Percentiles rank a stretch among this genome's conserved stretches.
Conservation (phyloP, 2,888 invertebrate species). For the Ptilodon capucinus region DNA sequence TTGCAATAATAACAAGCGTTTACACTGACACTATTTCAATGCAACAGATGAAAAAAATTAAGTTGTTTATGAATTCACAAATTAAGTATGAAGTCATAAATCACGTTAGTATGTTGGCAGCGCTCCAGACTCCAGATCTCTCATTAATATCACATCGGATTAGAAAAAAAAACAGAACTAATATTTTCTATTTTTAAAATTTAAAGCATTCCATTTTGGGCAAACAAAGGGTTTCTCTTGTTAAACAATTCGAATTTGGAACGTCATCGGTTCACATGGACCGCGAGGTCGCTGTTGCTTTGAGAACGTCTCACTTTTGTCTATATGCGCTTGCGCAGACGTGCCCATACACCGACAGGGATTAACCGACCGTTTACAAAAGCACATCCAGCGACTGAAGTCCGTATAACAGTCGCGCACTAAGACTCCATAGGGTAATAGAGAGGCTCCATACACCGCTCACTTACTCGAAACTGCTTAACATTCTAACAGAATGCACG, state of each 20-base stretch:
- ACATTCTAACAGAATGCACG: constrained; percentile 73
- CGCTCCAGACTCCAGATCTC: constrained; percentile 51
- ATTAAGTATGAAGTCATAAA: constrained; percentile 40
- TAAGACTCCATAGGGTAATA: constrained; percentile 34
- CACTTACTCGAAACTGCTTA: constrained; percentile 71
- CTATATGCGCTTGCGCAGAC: constrained; percentile 54
- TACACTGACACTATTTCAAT: constrained; percentile 29
- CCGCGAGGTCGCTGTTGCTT: constrained; percentile 61
- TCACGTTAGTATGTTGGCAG: constrained; percentile 42
- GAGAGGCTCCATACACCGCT: constrained; percentile 46
- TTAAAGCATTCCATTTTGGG: constrained; percentile 50
- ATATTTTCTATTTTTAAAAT: constrained; percentile 28
- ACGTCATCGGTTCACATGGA: constrained; percentile 61
- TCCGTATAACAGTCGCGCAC: constrained; percentile 10
- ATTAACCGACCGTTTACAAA: constrained; percentile 47
- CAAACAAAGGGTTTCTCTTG: constrained; percentile 62
- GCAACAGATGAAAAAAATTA: too few relatives aligned
- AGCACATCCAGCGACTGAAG: constrained; percentile 15
- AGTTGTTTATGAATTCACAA: constrained; percentile 34
- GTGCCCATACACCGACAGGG: constrained; percentile 51
- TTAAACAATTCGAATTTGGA: constrained; percentile 61
- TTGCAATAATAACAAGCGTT: constrained; percentile 14
- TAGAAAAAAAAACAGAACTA: background rate
- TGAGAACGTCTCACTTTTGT: constrained; percentile 69
- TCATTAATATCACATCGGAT: constrained; percentile 24